Conservation (phyloP, 2,888 invertebrate genomes). For the Pandemis cinnamomeana region DNA sequence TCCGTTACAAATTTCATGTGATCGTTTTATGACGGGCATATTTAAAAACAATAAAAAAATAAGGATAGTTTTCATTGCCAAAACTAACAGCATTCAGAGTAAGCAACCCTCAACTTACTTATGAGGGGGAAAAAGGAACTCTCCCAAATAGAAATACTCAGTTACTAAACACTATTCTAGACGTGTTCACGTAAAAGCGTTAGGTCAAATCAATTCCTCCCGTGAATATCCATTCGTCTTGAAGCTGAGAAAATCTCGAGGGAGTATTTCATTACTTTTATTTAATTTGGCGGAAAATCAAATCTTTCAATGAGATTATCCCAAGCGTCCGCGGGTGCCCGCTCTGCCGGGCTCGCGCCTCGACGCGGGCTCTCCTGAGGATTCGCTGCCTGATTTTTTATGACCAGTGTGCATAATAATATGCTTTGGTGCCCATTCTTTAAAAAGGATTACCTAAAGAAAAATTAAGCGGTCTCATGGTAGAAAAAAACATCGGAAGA, state of each 20-base stretch:
- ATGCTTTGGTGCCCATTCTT: slow-evolving; percentile 29
- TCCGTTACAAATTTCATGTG: too few species aligned
- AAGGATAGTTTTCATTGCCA: too few species aligned
- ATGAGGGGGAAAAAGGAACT: too few species aligned
- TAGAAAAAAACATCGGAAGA: too few species aligned
- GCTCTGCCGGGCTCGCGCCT: slow-evolving; percentile 59
- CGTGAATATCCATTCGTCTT: slow-evolving; percentile 54
- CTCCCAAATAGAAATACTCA: not conserved
- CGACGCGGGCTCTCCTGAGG: slow-evolving; percentile 49
- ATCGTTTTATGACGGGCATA: too few species aligned
- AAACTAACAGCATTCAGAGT: too few species aligned
- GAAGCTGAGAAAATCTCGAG: slow-evolving; percentile 46
- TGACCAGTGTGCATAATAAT: slow-evolving; percentile 25
- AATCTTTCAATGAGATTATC: slow-evolving; percentile 82
- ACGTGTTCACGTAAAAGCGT: not conserved
- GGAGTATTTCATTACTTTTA: slow-evolving; percentile 82
- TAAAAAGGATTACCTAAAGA: slow-evolving; percentile 5
- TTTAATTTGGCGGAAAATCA: slow-evolving; percentile 83
- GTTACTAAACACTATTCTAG: not conserved
- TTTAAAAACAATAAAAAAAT: too few species aligned
- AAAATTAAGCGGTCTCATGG: not conserved
- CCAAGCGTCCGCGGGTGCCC: slow-evolving; percentile 59
- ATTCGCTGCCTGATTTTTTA: slow-evolving; percentile 41
- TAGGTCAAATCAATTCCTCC: slow-evolving; percentile 49
- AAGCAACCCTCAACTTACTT: too few species aligned